Percentiles rank a stretch among this genome's conserved stretches.
Conservation (phyloP, 2,888 invertebrate species). For the Tinea pellionella region DNA sequence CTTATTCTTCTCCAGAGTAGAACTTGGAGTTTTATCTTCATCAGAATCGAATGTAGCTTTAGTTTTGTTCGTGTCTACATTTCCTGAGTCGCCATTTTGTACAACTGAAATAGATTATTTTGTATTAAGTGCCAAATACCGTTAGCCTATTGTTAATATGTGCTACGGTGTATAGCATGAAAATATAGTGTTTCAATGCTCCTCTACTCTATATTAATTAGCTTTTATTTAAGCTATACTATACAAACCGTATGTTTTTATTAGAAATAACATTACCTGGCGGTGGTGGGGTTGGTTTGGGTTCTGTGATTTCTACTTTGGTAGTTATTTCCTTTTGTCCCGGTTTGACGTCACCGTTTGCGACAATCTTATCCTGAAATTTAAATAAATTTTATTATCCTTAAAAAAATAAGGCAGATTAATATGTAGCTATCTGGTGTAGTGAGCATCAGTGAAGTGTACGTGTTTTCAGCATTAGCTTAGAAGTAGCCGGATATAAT, state of each 20-base stretch:
- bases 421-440: too few species aligned
- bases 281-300: not conserved
- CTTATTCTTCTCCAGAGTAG: constrained; percentile 61
- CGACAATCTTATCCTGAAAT: constrained; percentile 47
- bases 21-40: constrained; percentile 65
- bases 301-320: not conserved
- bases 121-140: not conserved
- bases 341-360: constrained; percentile 55
- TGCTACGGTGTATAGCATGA: not conserved
- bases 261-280: not conserved
- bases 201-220: not conserved
- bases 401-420: too few species aligned
- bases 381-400: not conserved
- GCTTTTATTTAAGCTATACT: not conserved
- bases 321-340: constrained; percentile 16
- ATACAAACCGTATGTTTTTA: not conserved
- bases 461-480: too few species aligned
- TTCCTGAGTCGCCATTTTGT: constrained; percentile 51
- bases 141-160: not conserved
- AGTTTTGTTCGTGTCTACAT: constrained; percentile 61
- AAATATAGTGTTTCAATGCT: not conserved
- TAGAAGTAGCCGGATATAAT: too few species aligned
- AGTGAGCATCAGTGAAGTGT: too few species aligned
- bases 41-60: constrained; percentile 69
- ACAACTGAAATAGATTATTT: constrained; percentile 33